Evolutionary conservation across 1,140 invertebrate genomes (phyloP).

Genomic region (Drosophila punjabiensis): DNA sequence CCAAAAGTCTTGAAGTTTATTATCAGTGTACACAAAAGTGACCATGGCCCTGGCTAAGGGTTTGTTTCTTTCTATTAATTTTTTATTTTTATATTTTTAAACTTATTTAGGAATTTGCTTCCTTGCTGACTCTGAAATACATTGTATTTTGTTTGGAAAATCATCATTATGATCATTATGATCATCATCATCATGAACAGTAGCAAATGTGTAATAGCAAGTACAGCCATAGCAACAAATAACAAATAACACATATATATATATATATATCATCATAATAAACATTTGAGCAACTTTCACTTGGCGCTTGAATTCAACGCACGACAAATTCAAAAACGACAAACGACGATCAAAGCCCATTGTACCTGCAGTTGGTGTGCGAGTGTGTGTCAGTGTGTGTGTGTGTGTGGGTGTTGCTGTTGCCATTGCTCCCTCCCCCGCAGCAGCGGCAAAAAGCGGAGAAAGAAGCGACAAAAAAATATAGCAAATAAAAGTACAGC

Average conservation of each 20-base stretch:
- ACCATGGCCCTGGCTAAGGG: slow-evolving; percentile 38
- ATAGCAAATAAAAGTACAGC: slow-evolving; percentile 1
- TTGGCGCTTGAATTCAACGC: slow-evolving; percentile 83
- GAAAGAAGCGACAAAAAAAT: slow-evolving; percentile 32
- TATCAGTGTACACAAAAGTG: slow-evolving; percentile 5
- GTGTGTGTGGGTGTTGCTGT: slow-evolving; percentile 3
- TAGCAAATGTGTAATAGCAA: slow-evolving; percentile 55
- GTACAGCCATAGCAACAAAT: slow-evolving; percentile 18
- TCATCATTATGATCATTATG: not conserved
- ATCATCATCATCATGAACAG: not conserved
- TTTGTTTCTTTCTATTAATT: not conserved
- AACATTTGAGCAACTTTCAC: slow-evolving; percentile 83
- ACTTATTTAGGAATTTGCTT: slow-evolving; percentile 21
- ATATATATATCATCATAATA: slow-evolving; percentile 76
- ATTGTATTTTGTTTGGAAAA: not conserved
- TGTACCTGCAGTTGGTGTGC: slow-evolving; percentile 15
- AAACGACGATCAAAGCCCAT: slow-evolving; percentile 58
- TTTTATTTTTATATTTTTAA: not conserved
- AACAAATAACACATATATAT: not conserved
- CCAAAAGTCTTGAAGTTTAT: no score
- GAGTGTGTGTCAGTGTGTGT: slow-evolving; percentile 23
- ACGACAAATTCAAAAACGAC: slow-evolving; percentile 79
- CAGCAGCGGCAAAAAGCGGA: slow-evolving; percentile 29
- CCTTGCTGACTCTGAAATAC: slow-evolving; percentile 7
- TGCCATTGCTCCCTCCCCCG: slow-evolving; percentile 35